Percentiles rank a stretch among this genome's conserved stretches.
Evolutionary conservation across 2,113 vertebrate genomes (phyloP).

Genomic region (Centrocercus urophasianus): DNA sequence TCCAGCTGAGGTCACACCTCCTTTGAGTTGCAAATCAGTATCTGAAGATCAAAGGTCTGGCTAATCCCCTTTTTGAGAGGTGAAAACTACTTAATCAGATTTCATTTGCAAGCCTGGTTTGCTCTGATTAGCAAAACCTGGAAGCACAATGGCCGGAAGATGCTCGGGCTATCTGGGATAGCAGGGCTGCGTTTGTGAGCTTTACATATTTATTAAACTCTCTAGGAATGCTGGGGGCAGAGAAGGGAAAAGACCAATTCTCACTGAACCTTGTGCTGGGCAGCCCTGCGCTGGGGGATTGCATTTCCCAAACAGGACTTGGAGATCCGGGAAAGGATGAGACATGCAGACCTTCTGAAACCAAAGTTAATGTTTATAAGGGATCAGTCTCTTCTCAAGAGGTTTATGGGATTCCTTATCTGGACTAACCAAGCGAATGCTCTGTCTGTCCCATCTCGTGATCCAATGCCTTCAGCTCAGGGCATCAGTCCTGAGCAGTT

Average conservation of each 20-base stretch:
- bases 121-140: slow-evolving; percentile 79
- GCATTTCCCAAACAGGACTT: not conserved
- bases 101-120: slow-evolving; percentile 72
- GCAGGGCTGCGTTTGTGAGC: slow-evolving; percentile 5
- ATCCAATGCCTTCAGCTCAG: not conserved
- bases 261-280: not conserved
- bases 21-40: slow-evolving; percentile 86
- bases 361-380: slow-evolving; percentile 11
- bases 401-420: not conserved
- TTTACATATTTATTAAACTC: slow-evolving; percentile 74
- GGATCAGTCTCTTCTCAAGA: not conserved
- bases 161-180: slow-evolving; percentile 56
- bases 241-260: slow-evolving; percentile 23
- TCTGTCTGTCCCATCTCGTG: not conserved
- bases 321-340: not conserved
- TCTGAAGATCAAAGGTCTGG: slow-evolving; percentile 83
- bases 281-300: rapidly evolving
- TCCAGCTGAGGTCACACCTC: slow-evolving; percentile 82
- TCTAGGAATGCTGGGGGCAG: slow-evolving; percentile 54
- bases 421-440: not conserved
- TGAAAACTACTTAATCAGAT: slow-evolving; percentile 83
- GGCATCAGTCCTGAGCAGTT: not conserved
- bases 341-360: not conserved
- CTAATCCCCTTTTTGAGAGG: slow-evolving; percentile 81
- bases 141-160: slow-evolving; percentile 76